Evolutionary conservation across 2,888 invertebrate genomes (phyloP), one percentile per base, ranked within the genome.

Genomic region (Cephus sareptanus): DNA sequence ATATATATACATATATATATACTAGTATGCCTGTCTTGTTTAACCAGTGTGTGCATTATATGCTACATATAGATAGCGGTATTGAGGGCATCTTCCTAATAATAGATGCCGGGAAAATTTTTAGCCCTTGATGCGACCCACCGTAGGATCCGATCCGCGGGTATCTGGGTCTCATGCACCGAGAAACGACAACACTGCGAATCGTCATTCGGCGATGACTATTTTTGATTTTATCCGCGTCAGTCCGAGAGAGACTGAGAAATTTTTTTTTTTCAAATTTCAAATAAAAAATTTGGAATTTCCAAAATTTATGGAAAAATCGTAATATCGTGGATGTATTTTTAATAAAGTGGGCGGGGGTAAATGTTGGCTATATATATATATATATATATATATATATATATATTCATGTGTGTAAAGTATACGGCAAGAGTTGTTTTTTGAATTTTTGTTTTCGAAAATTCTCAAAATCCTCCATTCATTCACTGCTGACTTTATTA

Each of bases 61-160:
- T 82, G 87, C 88, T 85, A 87, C 86, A 87, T 90, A 90, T 90
- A 90, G 90, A 89, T 88, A 84, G 87, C 85, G 84, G 90, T 89
- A 91, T 91, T 88, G 90, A 89, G 91, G 91, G 88, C 91, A 90
- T 85, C 88, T 85, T 86, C 87, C 91, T 91, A 91, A 90, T 90
- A 90, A 91, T 91, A 91, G 91, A 73, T 86, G 85, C 82, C 84
- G 85, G 89, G 89, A 89, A 90, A 89, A 90, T 90, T 89, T 90
- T 90, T 90, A 90, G 91, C 91, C 91, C 91, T 91, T 91, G 90
- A 89, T 89, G 86, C 86, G 83, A 82, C 85, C 86, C 83, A 83
- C 79, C 81, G 82, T 84, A 85, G 84, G 85, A 81, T 81, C 80
- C 84, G 85, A 81, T 81, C 83, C 81, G 77, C 80, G 56, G 23